Base-by-base conservation (phyloP, 2,113 vertebrate species). In the Mirounga angustirostris region DNA sequence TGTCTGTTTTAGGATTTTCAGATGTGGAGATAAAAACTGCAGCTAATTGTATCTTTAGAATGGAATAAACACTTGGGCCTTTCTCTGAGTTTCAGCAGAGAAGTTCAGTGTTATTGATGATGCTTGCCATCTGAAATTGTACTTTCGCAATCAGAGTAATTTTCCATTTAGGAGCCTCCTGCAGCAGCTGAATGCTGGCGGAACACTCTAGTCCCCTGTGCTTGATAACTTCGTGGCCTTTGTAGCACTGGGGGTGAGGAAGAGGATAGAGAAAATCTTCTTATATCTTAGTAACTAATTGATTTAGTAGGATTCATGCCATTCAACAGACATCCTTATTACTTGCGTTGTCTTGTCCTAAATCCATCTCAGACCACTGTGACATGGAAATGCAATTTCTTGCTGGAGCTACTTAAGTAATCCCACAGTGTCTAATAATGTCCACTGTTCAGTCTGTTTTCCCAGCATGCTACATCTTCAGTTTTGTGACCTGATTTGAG, bases 1-100 rank as follows among this genome's bases (percentile, higher is more conserved):
- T 98, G 90, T 94, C 92, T 98, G 61, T 96, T 98, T 89, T 97
- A 30, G 7, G 1, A 12, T 96, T 92, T 98, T 98, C 92, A 97
- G 33, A 92, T 92, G 36, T 36, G 69, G 71, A 97, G 91, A 92
- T 74, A 81, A 91, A 98, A 98, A 97, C 65, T 95, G 89, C 80
- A 98, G 97, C 97, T 98, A 98, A 98, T 98, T 98, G 73, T 94
- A 91, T 84, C 96, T 97, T 98, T 87, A 97, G 97, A 98, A 98
- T 94, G 84, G 92, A 84, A 98, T 98, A 97, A 96, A 98, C 98
- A 98, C 97, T 98, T 96, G 46, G 76, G 56, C 91, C 65, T 92
- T 97, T 94, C 94, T 97, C 73, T 33, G 50, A 56, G 90, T 96
- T 91, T 98, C 92, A 86, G 95, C 50, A 82, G 67, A 98, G 92